A percentile compares a stretch with the other conserved stretches of the same genome.
Evolutionary conservation across 2,888 invertebrate genomes (phyloP).

Genomic region (Stenolophus ochropezus): DNA sequence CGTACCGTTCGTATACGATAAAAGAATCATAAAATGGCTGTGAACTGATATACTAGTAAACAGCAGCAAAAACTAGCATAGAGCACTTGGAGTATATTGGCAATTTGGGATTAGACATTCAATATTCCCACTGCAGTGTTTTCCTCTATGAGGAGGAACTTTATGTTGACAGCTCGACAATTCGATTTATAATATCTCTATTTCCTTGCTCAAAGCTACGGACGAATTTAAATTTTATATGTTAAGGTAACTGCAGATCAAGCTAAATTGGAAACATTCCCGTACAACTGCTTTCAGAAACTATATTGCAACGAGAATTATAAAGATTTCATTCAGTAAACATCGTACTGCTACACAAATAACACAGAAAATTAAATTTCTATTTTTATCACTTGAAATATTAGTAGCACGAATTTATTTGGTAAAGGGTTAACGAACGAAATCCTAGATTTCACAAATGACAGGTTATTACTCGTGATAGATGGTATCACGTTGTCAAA

Average conservation of each 20-base stretch:
- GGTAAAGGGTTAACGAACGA: too few relatives aligned
- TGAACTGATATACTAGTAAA: neutral
- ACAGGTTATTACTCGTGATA: too few relatives aligned
- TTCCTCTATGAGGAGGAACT: neutral
- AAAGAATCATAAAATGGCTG: neutral
- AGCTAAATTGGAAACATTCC: neutral
- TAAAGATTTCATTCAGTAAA: too few relatives aligned
- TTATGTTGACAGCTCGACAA: neutral
- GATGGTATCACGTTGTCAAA: too few relatives aligned
- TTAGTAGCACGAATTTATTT: too few relatives aligned
- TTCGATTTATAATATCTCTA: constrained; percentile 20
- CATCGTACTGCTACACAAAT: too few relatives aligned
- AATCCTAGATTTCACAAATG: too few relatives aligned
- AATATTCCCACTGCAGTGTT: constrained; percentile 11
- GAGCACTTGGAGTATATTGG: constrained; percentile 11
- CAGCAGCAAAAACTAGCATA: neutral
- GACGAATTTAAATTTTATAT: neutral
- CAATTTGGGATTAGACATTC: constrained; percentile 19
- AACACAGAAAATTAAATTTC: too few relatives aligned
- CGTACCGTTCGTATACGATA: neutral
- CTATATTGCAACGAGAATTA: too few relatives aligned
- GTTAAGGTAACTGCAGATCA: neutral
- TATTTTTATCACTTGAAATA: too few relatives aligned
- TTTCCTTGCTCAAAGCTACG: neutral
- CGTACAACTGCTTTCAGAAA: too few relatives aligned